A percentile compares a stretch with the other conserved stretches of the same genome.
These are phyloP conservation scores for Patella depressa DNA, from an alignment of 2,888 invertebrate genomes.

Conservation along the genomic window DNA sequence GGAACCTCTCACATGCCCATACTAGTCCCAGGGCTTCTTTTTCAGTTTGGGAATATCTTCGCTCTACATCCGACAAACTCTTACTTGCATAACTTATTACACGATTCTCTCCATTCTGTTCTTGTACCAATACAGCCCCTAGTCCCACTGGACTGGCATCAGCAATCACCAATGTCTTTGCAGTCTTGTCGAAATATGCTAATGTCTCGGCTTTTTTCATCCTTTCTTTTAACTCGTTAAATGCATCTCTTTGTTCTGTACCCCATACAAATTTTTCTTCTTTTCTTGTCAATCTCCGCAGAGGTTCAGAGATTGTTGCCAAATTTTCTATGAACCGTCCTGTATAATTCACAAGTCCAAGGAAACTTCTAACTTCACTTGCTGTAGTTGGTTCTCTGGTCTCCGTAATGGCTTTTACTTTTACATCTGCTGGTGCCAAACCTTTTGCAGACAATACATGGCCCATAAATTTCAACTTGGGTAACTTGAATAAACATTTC, in stretches of 20 bases:
- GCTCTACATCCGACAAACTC: conserved; percentile 30
- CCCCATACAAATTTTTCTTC: background rate
- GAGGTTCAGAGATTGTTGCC: conserved; percentile 1
- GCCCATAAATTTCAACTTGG: background rate
- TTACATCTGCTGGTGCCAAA: background rate
- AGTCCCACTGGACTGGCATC: conserved; percentile 37
- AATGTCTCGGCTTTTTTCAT: conserved; percentile 12
- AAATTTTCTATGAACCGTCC: background rate
- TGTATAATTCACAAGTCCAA: background rate
- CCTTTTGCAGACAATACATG: background rate
- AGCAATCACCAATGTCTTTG: conserved; percentile 20
- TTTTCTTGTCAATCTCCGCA: background rate
- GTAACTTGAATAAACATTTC: background rate
- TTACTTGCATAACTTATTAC: conserved; percentile 35
- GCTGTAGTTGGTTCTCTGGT: background rate
- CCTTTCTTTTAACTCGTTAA: conserved; percentile 24
- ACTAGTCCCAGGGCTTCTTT: conserved; percentile 33
- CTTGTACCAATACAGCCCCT: conserved; percentile 32
- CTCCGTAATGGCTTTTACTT: background rate
- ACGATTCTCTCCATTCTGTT: conserved; percentile 27
- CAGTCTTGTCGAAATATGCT: conserved; percentile 23
- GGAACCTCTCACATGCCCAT: background rate
- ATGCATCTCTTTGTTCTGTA: conserved; percentile 16
- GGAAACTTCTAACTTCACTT: background rate
- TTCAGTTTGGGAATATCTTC: conserved; percentile 39